A percentile compares a stretch with the other conserved stretches of the same genome.
phyloP scores from a whole-genome alignment of 2,797 vertebrate species.

The Eulemur albifrons region DNA sequence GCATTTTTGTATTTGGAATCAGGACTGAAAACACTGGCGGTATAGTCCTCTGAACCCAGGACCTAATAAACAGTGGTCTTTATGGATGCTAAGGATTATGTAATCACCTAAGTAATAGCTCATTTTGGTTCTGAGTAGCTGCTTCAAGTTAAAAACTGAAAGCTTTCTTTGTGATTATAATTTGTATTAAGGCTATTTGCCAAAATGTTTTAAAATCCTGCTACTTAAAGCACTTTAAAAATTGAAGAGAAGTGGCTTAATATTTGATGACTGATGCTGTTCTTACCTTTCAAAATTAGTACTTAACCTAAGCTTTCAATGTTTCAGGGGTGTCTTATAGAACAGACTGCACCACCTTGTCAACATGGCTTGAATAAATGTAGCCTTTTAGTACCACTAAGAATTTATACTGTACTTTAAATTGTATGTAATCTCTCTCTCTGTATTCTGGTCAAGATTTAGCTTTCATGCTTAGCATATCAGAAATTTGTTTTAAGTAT shows the following conservation, averaged over 20 bases:
- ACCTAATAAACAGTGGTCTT: not conserved
- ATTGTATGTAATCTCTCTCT: not conserved
- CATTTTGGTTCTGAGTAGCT: constrained; percentile 58
- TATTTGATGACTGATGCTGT: not conserved
- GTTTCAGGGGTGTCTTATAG: not conserved
- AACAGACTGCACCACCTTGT: not conserved
- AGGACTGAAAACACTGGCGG: not conserved
- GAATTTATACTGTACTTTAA: not conserved
- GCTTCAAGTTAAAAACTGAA: constrained; percentile 57
- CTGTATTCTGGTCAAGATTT: not conserved
- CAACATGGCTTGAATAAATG: constrained; percentile 17
- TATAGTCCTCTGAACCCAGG: not conserved
- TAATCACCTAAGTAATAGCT: constrained; percentile 45
- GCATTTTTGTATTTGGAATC: not conserved
- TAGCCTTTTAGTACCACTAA: not conserved
- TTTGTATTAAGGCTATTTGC: constrained; percentile 55
- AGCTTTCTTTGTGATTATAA: constrained; percentile 63
- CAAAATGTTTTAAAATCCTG: constrained; percentile 50
- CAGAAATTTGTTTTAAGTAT: not conserved
- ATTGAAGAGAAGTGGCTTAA: constrained; percentile 15
- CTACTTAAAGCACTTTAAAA: constrained; percentile 20
- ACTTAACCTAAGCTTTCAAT: not conserved
- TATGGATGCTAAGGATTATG: constrained; percentile 20
- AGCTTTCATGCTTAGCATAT: not conserved
- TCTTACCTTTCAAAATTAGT: constrained; percentile 39